These are phyloP conservation scores for Hypanus sabinus DNA, from an alignment of 2,113 vertebrate genomes.

Conservation along the genomic window DNA sequence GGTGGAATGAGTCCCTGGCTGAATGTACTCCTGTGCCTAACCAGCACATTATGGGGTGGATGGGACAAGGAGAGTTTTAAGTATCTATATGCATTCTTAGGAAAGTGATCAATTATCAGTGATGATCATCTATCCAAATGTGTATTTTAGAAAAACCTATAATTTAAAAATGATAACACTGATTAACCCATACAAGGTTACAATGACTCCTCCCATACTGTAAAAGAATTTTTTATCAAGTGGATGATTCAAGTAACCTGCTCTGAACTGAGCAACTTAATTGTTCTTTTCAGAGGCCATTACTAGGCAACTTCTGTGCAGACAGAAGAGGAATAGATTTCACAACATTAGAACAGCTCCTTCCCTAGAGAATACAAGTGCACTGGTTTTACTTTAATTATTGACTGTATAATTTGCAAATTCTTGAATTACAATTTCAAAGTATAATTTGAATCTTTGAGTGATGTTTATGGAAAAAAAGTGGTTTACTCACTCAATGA, in stretches of 20 bases:
- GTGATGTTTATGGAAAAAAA: not conserved
- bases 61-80: not conserved
- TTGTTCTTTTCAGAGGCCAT: not conserved
- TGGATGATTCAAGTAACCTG: not conserved
- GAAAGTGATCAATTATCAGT: too few relatives aligned
- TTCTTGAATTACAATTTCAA: not conserved
- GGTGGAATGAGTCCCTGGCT: too few relatives aligned
- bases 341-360: not conserved
- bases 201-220: not conserved
- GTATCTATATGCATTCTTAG: too few relatives aligned
- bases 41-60: too few relatives aligned
- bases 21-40: too few relatives aligned
- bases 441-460: not conserved
- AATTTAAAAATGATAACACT: not conserved
- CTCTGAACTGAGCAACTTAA: not conserved
- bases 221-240: not conserved
- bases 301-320: not conserved
- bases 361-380: not conserved
- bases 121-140: too few relatives aligned
- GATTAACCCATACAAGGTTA: not conserved
- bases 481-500: slow-evolving; percentile 72
- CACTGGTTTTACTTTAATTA: not conserved
- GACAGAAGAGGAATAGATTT: not conserved
- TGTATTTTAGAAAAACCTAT: too few relatives aligned
- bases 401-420: not conserved